Base-by-base conservation (phyloP, 2,888 invertebrate genomes). In the Arge pagana region DNA sequence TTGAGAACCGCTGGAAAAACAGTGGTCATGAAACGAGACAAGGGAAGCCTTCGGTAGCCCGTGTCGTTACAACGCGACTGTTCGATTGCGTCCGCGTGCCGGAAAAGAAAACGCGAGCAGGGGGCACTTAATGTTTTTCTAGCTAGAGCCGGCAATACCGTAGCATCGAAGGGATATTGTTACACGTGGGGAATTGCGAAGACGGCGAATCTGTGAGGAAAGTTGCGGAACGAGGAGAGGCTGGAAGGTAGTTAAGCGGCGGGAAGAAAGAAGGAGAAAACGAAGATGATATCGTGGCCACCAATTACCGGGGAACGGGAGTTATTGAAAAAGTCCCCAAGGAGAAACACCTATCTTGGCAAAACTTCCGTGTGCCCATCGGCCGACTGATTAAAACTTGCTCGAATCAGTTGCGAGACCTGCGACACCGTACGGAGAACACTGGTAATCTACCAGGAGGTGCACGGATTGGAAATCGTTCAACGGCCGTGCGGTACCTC, bases 251-350 rank as follows among this genome's bases (percentile, higher is more conserved):
- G 33, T 30, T 37, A 15, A 41, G 35, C 40, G 53, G 52, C 56
- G 55, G 15, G 19, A 24, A 40, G 6, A 13, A 16, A n/a, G 53
- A 55, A 31, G 5, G 45, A 18, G 40, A 13, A 42, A 33, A n/a
- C 15, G 40, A 56, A 56, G 59, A 45, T 68, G 69, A 71, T 73
- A 72, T 72, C 71, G 65, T 61, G 60, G 53, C 63, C 61, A 61
- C 68, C 70, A 70, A 69, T 70, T 70, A 70, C 66, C 62, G 62
- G 24, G 64, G 64, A 70, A 69, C 68, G 71, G 71, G 72, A 73
- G 69, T 73, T 72, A 75, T 75, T 74, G 74, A 72, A 75, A 74
- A 72, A 69, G 70, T 72, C 69, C 74, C 72, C 61, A 64, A 53
- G 70, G 71, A 64, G 60, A 65, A 65, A 63, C 63, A 63, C 64